phyloP scores from a whole-genome alignment of 1,140 invertebrate genomes.

The Philotrypesis tridentata region DNA sequence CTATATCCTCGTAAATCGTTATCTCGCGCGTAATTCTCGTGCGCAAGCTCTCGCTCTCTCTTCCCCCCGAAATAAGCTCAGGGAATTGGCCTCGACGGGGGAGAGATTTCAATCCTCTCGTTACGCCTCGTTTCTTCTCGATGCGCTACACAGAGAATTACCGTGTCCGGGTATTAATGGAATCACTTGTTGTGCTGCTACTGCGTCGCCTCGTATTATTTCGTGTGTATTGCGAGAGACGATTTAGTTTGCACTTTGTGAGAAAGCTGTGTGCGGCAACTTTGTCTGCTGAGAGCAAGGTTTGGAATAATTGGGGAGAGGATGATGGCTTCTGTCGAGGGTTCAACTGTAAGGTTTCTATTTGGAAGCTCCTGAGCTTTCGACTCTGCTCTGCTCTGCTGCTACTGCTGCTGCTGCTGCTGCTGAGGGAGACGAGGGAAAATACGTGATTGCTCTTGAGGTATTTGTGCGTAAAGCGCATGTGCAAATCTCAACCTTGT shows the following conservation, averaged over 20 bases:
- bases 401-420: no score
- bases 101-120: constrained; percentile 47
- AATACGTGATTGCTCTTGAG: not conserved
- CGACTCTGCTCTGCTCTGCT: no score
- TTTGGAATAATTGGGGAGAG: constrained; percentile 31
- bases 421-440: not conserved
- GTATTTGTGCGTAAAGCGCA: not conserved
- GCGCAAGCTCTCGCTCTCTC: constrained; percentile 2
- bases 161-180: constrained; percentile 37
- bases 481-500: not conserved
- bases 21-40: constrained; percentile 23
- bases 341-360: not conserved
- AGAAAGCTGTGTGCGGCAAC: constrained; percentile 15
- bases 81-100: constrained; percentile 43
- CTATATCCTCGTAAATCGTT: constrained; percentile 20
- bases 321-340: not conserved
- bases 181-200: constrained; percentile 41
- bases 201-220: constrained; percentile 16
- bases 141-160: constrained; percentile 28
- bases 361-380: not conserved
- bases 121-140: constrained; percentile 46
- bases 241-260: constrained; percentile 33
- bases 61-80: constrained; percentile 29
- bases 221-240: constrained; percentile 16
- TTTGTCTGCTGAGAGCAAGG: not conserved